phyloP scores from a whole-genome alignment of 1,140 invertebrate species.

The Drosophila varians region DNA sequence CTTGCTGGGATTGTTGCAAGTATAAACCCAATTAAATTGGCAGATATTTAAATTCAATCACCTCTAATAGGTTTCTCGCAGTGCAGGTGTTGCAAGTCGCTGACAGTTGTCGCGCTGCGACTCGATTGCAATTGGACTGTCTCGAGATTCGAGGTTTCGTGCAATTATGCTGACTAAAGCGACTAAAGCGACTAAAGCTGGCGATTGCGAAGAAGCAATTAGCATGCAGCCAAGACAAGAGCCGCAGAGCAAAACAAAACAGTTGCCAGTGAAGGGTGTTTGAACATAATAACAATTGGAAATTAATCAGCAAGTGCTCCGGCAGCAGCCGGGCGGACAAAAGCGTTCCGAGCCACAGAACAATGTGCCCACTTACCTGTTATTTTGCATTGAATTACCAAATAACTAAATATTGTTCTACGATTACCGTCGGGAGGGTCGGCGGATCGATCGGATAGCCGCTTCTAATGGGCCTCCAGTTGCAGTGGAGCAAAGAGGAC shows the following conservation, averaged over 20 bases:
- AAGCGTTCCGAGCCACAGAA: slow-evolving; percentile 27
- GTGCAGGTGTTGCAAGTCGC: neutral
- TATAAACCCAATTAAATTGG: neutral
- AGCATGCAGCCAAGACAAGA: neutral
- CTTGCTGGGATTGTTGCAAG: neutral
- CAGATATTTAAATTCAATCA: too few relatives aligned
- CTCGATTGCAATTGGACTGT: slow-evolving; percentile 5
- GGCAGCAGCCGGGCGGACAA: neutral
- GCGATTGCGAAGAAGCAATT: slow-evolving; percentile 1
- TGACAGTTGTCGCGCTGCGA: slow-evolving; percentile 7
- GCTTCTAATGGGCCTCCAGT: slow-evolving; percentile 6
- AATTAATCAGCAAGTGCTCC: slow-evolving; percentile 30
- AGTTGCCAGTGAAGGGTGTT: slow-evolving; percentile 15
- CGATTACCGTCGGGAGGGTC: neutral
- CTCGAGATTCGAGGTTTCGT: neutral
- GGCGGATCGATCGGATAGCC: neutral
- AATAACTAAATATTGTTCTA: slow-evolving; percentile 48
- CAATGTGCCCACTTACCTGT: slow-evolving; percentile 25
- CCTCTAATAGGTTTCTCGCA: neutral
- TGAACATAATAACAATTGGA: slow-evolving; percentile 32
- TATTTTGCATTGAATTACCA: slow-evolving; percentile 53
- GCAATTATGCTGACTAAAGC: slow-evolving; percentile 31
- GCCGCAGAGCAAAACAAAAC: neutral
- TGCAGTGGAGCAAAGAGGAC: neutral
- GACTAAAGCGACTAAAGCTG: neutral